These are phyloP conservation scores for Oenanthe oenanthe DNA, from an alignment of 2,113 vertebrate species.

Conservation along the genomic window DNA sequence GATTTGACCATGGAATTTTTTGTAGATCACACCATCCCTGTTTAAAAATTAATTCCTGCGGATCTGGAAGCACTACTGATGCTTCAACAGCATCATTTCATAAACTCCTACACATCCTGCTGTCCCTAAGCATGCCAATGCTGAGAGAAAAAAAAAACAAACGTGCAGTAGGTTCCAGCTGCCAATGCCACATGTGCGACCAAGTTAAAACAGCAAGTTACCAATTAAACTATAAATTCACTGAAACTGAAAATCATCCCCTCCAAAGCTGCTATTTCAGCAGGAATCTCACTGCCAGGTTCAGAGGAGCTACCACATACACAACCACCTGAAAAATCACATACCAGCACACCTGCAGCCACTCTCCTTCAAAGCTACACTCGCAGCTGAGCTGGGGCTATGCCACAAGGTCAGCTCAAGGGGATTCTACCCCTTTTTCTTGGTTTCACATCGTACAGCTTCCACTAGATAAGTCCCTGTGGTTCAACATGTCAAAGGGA, in stretches of 20 bases:
- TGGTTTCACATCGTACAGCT: neutral
- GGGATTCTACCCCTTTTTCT: neutral
- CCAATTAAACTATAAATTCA: slow-evolving; percentile 37
- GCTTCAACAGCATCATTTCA: neutral
- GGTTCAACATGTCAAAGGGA: neutral
- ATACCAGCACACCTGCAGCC: neutral
- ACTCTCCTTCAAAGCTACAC: neutral
- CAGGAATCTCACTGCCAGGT: neutral
- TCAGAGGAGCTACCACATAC: neutral
- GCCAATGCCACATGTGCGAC: neutral
- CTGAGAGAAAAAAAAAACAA: neutral
- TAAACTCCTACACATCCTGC: neutral
- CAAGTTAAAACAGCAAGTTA: slow-evolving; percentile 18
- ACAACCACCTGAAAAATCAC: neutral
- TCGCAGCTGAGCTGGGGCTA: neutral
- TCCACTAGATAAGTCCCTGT: neutral
- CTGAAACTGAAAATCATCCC: neutral
- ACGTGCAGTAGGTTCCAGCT: neutral
- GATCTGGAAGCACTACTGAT: neutral
- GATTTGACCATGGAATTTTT: neutral
- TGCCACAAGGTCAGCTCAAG: neutral
- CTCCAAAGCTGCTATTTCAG: neutral
- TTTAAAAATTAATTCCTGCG: neutral
- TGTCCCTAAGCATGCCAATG: neutral
- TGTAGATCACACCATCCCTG: neutral